Conservation (phyloP, 1,140 invertebrate genomes). For the Drosophila grimshawi region DNA sequence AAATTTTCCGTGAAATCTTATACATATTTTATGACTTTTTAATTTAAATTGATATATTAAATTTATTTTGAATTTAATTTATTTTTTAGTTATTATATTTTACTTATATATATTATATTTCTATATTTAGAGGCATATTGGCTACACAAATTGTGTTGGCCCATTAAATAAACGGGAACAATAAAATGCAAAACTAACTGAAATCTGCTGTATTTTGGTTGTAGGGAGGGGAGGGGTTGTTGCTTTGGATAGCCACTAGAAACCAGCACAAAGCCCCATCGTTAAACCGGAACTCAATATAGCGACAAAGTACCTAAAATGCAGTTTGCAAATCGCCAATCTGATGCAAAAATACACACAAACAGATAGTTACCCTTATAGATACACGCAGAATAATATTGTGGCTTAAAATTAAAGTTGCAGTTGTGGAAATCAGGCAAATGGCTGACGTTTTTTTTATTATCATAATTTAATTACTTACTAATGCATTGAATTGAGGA, state of each 20-base stretch:
- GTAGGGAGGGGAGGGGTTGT: not conserved
- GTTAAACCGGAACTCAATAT: conserved; percentile 80
- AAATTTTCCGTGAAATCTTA: too few species aligned
- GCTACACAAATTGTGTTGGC: conserved; percentile 34
- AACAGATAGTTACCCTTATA: not conserved
- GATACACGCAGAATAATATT: not conserved
- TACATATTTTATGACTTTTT: too few species aligned
- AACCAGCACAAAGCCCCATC: conserved; percentile 66
- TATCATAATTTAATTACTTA: too few species aligned
- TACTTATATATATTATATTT: too few species aligned
- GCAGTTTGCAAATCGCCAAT: conserved; percentile 64
- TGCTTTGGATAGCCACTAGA: conserved; percentile 22
- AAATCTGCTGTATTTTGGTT: conserved; percentile 4
- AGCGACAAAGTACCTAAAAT: conserved; percentile 79
- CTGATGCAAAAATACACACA: conserved; percentile 8
- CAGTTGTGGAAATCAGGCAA: too few species aligned
- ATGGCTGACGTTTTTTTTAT: too few species aligned
- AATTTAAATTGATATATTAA: too few species aligned
- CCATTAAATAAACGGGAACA: conserved; percentile 60
- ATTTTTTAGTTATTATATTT: too few species aligned
- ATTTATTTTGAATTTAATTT: too few species aligned
- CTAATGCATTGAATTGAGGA: too few species aligned
- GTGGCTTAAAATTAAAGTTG: not conserved
- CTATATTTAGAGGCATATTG: too few species aligned
- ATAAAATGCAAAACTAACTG: conserved; percentile 23